phyloP scores from a whole-genome alignment of 2,113 vertebrate species.

The Gavia stellata region DNA sequence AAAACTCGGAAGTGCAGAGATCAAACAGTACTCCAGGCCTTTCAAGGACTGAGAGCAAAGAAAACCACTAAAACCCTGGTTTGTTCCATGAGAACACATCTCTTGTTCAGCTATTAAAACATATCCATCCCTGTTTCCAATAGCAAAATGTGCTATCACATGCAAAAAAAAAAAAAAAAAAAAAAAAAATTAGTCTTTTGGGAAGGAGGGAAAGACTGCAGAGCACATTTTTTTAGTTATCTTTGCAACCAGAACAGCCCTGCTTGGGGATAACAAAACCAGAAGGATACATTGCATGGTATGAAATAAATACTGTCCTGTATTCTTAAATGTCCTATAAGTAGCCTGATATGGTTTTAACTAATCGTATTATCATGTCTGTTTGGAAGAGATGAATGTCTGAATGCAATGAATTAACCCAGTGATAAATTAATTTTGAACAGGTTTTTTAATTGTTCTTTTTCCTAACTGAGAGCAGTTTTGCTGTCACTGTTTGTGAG shows the following conservation, averaged over 20 bases:
- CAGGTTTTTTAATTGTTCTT: not conserved
- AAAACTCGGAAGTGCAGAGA: not conserved
- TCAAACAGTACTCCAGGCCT: not conserved
- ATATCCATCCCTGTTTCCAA: not conserved
- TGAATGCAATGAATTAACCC: not conserved
- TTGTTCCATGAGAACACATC: not conserved
- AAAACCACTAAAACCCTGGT: not conserved
- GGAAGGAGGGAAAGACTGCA: not conserved
- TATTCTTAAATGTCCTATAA: not conserved
- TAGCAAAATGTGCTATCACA: not conserved
- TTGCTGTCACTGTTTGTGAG: not conserved
- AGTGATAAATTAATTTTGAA: not conserved
- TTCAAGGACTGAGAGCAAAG: not conserved
- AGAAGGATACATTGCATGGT: not conserved
- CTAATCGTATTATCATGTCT: not conserved
- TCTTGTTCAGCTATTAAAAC: constrained; percentile 1
- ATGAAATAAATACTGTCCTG: not conserved
- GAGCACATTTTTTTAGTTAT: not conserved
- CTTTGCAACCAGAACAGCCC: not conserved
- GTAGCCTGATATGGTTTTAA: not conserved
- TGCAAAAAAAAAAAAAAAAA: not conserved
- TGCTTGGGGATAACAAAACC: not conserved
- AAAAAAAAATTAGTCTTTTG: not conserved
- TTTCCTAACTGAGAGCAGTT: not conserved
- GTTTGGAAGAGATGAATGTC: not conserved